phyloP scores from a whole-genome alignment of 2,888 invertebrate genomes.

The Osedax frankpressi region DNA sequence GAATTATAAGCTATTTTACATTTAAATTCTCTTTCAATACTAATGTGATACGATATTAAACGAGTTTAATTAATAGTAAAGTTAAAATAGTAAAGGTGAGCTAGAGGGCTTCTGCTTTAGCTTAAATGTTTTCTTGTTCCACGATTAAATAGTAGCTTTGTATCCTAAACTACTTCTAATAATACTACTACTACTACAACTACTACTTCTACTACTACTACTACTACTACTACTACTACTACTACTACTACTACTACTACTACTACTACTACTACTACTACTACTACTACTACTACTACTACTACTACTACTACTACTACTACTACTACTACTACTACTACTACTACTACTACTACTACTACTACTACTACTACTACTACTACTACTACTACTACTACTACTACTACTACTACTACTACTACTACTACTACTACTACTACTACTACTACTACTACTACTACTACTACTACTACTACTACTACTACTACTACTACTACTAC shows the following conservation, averaged over 20 bases:
- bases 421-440: not conserved
- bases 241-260: slow-evolving; percentile 14
- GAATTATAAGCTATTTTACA: too few species aligned
- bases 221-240: slow-evolving; percentile 17
- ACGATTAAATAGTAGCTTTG: too few species aligned
- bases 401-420: not conserved
- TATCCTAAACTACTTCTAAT: too few species aligned
- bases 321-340: slow-evolving; percentile 12
- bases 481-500: not conserved
- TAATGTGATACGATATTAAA: too few species aligned
- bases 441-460: not conserved
- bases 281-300: slow-evolving; percentile 10
- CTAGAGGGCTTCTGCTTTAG: too few species aligned
- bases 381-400: slow-evolving; percentile 12
- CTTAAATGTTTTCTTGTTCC: too few species aligned
- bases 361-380: slow-evolving; percentile 8
- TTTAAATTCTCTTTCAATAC: too few species aligned
- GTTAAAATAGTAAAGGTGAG: too few species aligned
- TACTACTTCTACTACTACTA: slow-evolving; percentile 3
- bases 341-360: slow-evolving; percentile 9
- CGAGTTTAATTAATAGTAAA: too few species aligned
- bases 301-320: slow-evolving; percentile 9
- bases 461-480: not conserved
- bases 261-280: slow-evolving; percentile 9
- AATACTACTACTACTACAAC: slow-evolving; percentile 9